Base-by-base conservation (phyloP, 2,113 vertebrate genomes). In the Paedocypris sp. region DNA sequence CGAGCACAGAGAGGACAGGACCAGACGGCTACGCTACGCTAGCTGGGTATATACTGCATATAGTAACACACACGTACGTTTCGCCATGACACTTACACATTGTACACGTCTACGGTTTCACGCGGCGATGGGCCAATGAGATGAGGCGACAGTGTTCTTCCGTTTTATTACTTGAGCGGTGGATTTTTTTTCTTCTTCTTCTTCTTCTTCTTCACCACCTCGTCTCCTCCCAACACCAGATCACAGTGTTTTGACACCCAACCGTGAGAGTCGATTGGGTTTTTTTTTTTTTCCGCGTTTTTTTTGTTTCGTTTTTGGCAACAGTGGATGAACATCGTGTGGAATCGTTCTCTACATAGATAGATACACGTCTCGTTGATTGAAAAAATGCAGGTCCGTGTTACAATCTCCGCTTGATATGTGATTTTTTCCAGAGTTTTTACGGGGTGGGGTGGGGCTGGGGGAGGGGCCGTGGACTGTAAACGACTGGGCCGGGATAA, bases 21-120 rank as follows among this genome's bases (percentile, higher is more conserved):
- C 90, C 88, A 85, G 92, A 93, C 91, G 88, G 92, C 91, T 91
- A 97, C 94, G 80, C 93, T 89, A 94, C 94, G 80, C 93, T 89
- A 94, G 93, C 93, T 92, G 88, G 89, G 90, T 90, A 96, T 94
- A 97, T 93, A 97, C 95, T 91, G 92, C 95, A 95, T 95, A 98
- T 96, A 95, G 90, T 92, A 97, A 96, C 91, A 97, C 91, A 95
- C 92, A 94, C 87, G 88, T 88, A 92, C 90, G 92, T 90, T 85
- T 90, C 90, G 90, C 90, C 93, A 90, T 87, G 91, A 97, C 94
- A 97, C 90, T 81, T 88, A 96, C 90, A 96, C 92, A 88, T 87
- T 78, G 90, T 85, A 97, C 90, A 95, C 89, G 73, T 88, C 82
- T 89, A 94, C 90, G 88, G 86, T 87, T 89, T 88, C 89, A 97